Percentiles rank a stretch among this genome's conserved stretches.
Conservation (phyloP, 2,797 vertebrate genomes). For the Halcyon badia region DNA sequence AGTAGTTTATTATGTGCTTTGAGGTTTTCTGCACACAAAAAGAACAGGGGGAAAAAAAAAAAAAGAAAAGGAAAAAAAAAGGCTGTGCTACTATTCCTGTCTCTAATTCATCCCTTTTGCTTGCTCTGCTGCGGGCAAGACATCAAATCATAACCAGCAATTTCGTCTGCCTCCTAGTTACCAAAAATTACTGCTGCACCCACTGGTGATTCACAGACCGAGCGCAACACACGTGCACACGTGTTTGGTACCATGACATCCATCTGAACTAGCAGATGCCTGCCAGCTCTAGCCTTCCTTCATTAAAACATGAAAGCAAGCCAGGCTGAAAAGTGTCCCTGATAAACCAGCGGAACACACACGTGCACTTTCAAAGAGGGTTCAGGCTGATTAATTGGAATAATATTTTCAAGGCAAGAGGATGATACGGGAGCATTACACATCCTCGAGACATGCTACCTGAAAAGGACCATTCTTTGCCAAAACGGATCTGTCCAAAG, state of each 20-base stretch:
- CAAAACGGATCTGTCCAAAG: neutral
- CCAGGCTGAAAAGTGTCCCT: neutral
- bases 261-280: constrained; percentile 13
- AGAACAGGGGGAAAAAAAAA: neutral
- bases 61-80: neutral
- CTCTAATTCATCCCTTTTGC: constrained; percentile 78
- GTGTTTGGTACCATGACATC: neutral
- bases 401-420: neutral
- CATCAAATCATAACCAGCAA: constrained; percentile 78
- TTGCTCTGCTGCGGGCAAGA: constrained; percentile 70
- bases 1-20: constrained; percentile 74
- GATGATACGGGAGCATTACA: neutral
- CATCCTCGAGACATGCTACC: neutral
- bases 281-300: neutral
- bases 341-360: neutral
- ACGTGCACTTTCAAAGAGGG: neutral
- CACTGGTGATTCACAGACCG: constrained; percentile 57
- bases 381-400: neutral
- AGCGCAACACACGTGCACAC: neutral
- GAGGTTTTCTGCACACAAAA: constrained; percentile 76
- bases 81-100: constrained; percentile 76
- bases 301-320: constrained; percentile 5
- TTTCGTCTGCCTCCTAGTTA: constrained; percentile 73
- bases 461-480: neutral
- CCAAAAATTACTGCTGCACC: constrained; percentile 73